Evolutionary conservation across 2,888 invertebrate species (phyloP).

Genomic region (Protophormia terraenovae): DNA sequence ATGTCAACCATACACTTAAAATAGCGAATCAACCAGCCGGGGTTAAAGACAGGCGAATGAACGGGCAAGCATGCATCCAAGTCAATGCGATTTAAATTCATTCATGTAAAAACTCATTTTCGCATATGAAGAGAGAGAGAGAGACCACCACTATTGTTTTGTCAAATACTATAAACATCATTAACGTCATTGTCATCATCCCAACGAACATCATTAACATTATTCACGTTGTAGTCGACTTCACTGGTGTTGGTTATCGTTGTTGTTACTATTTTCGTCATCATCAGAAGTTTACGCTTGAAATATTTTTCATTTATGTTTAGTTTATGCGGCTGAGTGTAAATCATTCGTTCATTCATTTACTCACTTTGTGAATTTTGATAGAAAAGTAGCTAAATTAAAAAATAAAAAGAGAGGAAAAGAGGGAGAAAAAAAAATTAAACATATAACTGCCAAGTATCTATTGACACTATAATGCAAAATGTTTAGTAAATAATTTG

Average conservation of each 20-base stretch:
- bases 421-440: background rate
- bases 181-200: background rate
- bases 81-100: constrained; percentile 30
- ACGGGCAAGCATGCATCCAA: too few relatives aligned
- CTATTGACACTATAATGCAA: background rate
- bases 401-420: background rate
- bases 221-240: background rate
- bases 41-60: background rate
- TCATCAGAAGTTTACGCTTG: constrained; percentile 45
- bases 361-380: constrained; percentile 22
- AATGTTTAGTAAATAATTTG: constrained; percentile 6
- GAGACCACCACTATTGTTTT: background rate
- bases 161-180: background rate
- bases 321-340: constrained; percentile 49
- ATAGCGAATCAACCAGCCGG: background rate
- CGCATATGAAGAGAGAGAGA: background rate
- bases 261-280: background rate
- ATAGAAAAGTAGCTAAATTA: background rate
- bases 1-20: constrained; percentile 16
- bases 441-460: background rate
- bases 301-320: constrained; percentile 43
- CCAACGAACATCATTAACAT: background rate
- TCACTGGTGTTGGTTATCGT: background rate
- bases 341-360: constrained; percentile 33
- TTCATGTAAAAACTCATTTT: constrained; percentile 48